Evolutionary conservation across 2,797 vertebrate species (phyloP), one percentile per base, ranked within the genome.

Genomic region (Pantherophis alleghaniensis): DNA sequence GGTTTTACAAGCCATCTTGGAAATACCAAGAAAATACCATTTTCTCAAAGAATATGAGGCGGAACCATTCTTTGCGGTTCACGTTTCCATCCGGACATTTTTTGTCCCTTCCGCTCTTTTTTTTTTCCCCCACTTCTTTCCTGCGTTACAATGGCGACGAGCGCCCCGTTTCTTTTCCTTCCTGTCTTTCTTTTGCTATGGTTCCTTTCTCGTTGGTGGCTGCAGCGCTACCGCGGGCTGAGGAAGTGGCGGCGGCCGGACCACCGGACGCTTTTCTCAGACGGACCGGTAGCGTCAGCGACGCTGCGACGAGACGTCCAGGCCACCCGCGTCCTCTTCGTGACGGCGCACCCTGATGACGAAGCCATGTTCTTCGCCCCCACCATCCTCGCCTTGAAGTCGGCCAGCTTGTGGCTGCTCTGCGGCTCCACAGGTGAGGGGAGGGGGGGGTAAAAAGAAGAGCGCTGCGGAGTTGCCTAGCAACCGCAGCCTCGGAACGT

Each of bases 321-420:
- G 53, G 93, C 87, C 57, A 22, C 86, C 1, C 94, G 95, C 20
- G 95, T 95, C 5, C 90, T 98, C 88, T 63, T 98, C 88, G 94
- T 98, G 90, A 99, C 98, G 83, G 99, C 99, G 92, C 99, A 99
- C 95, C 99, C 99, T 28, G 99, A 99, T 97, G 99, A 99, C 95
- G 99, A 99, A 95, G 98, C 98, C 18, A 98, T 99, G 99, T 99
- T 99, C 97, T 99, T 99, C 97, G 98, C 98, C 28, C 99, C 99
- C 90, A 97, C 98, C 4, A 95, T 99, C 91, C 93, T 99, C 59
- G 96, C 97, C 87, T 97, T 99, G 69, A 92, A 91, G 96, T 86
- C 97, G 97, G 93, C 96, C 95, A 92, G 96, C 97, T 96, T 98
- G 60, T 97, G 98, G 94, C 93, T 99, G 96, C 98, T 99, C 61